phyloP scores from a whole-genome alignment of 2,113 vertebrate genomes.

The Cryptotis parvus region DNA sequence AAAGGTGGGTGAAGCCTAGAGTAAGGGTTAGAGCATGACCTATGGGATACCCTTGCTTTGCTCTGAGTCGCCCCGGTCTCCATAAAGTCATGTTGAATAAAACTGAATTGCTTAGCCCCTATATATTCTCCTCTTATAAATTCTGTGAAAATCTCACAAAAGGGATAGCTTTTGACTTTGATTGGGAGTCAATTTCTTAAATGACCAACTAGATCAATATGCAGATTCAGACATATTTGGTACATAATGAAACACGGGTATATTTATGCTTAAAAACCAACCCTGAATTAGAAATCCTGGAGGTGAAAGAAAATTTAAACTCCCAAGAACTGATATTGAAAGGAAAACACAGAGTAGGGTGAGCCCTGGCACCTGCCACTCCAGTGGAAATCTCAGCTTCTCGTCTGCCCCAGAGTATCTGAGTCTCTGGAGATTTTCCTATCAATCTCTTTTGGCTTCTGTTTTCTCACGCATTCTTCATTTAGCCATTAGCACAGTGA shows the following conservation, averaged over 20 bases:
- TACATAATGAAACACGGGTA: background rate
- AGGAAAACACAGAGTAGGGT: background rate
- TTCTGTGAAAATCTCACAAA: background rate
- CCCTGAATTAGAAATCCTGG: background rate
- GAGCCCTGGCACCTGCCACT: no score
- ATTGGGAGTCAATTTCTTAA: background rate
- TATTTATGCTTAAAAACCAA: background rate
- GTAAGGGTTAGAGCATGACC: background rate
- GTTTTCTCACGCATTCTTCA: background rate
- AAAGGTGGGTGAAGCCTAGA: background rate
- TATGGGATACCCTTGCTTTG: background rate
- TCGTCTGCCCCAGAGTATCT: background rate
- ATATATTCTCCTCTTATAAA: background rate
- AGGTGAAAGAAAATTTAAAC: background rate
- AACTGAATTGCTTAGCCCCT: background rate
- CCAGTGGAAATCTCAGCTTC: background rate
- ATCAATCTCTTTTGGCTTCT: background rate
- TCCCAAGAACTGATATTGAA: background rate
- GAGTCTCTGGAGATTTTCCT: background rate
- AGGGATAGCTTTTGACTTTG: background rate
- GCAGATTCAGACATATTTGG: background rate
- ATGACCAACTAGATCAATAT: background rate
- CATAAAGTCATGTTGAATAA: background rate
- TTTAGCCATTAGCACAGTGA: background rate
- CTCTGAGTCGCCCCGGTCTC: background rate